Conservation (phyloP, 2,888 invertebrate genomes). For the Salpingus planirostris region DNA sequence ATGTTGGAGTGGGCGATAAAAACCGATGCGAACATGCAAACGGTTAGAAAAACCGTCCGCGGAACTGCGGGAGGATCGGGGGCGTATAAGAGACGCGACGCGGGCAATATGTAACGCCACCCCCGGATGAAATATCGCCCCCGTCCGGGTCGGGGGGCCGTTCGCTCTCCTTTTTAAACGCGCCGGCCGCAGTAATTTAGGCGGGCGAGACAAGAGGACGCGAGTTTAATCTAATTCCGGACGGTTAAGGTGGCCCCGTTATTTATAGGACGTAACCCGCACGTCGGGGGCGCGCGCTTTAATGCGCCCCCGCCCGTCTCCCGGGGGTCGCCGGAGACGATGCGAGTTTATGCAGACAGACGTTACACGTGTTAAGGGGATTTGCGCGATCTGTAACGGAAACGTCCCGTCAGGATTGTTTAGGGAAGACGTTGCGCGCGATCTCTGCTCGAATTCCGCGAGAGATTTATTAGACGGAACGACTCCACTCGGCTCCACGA, state of each 20-base stretch:
- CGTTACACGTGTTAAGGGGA: conserved; percentile 25
- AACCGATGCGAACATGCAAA: conserved; percentile 14
- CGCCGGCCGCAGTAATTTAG: conserved; percentile 7
- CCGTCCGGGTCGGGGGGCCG: conserved; percentile 7
- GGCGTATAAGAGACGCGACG: conserved; percentile 21
- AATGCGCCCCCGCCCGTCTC: conserved; percentile 8
- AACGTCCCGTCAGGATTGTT: conserved; percentile 19
- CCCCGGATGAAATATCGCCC: conserved; percentile 21
- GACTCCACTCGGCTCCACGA: too few species aligned
- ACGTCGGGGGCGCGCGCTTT: conserved; percentile 13
- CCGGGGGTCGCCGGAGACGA: conserved; percentile 5
- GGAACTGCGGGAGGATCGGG: conserved; percentile 18
- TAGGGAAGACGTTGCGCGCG: conserved; percentile 5
- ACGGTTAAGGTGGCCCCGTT: conserved; percentile 15
- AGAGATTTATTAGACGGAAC: too few species aligned
- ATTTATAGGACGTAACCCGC: conserved; percentile 15
- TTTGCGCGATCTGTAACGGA: conserved; percentile 24
- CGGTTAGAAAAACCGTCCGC: conserved; percentile 13
- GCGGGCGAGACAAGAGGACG: conserved; percentile 10
- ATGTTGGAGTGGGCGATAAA: too few species aligned
- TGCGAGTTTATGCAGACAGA: conserved; percentile 19
- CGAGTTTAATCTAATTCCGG: conserved; percentile 16
- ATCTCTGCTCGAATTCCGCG: too few species aligned
- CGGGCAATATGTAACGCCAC: conserved; percentile 21
- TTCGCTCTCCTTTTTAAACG: conserved; percentile 6